phyloP scores from a whole-genome alignment of 1,140 invertebrate genomes.

The Lepidostoma basale region DNA sequence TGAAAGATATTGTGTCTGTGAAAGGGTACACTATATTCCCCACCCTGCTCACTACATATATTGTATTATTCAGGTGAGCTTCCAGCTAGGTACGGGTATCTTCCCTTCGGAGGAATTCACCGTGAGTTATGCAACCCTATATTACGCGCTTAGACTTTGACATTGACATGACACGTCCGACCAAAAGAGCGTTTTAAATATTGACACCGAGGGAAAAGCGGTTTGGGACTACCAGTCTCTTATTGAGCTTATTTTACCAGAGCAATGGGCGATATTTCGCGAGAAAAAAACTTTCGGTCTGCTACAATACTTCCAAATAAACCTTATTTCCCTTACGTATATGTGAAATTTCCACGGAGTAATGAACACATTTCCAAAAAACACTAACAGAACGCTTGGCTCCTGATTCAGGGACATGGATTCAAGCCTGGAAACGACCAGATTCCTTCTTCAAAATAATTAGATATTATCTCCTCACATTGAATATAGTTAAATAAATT shows the following conservation, averaged over 20 bases:
- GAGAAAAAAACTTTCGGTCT: background rate
- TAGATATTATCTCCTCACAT: too few relatives aligned
- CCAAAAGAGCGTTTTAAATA: slow-evolving; percentile 46
- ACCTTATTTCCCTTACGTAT: background rate
- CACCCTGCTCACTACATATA: too few relatives aligned
- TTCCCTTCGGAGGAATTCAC: slow-evolving; percentile 19
- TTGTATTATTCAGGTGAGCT: slow-evolving; percentile 33
- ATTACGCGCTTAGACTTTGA: slow-evolving; percentile 42
- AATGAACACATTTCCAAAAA: too few relatives aligned
- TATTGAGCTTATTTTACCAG: background rate
- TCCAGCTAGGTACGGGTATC: slow-evolving; percentile 7
- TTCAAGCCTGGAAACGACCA: too few relatives aligned
- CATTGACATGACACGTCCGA: slow-evolving; percentile 46
- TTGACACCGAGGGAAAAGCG: slow-evolving; percentile 40
- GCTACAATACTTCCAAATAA: background rate
- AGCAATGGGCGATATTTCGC: background rate
- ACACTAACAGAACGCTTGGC: too few relatives aligned
- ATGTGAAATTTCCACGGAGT: background rate
- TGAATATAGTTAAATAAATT: too few relatives aligned
- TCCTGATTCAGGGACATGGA: too few relatives aligned
- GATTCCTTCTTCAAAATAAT: too few relatives aligned
- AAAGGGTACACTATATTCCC: background rate
- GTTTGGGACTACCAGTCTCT: slow-evolving; percentile 4
- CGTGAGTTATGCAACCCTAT: slow-evolving; percentile 36
- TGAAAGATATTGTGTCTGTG: background rate